Percentiles rank a stretch among this genome's conserved stretches.
Evolutionary conservation across 1,140 invertebrate species (phyloP).

Genomic region (Pectinophora gossypiella): DNA sequence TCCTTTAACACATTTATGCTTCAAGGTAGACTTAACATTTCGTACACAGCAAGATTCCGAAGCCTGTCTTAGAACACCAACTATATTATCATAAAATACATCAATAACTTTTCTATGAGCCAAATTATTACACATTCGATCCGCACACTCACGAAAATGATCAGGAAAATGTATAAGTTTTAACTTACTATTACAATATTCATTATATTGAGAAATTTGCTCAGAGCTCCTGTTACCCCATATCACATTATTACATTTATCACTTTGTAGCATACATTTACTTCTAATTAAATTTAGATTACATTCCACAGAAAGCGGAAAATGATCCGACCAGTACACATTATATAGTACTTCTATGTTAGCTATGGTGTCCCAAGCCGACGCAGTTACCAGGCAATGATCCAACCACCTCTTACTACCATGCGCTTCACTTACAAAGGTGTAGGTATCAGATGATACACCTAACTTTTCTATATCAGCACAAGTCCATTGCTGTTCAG

Average conservation of each 20-base stretch:
- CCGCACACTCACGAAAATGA: too few relatives aligned
- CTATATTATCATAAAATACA: too few relatives aligned
- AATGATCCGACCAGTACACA: neutral
- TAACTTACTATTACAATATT: neutral
- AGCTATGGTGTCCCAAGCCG: neutral
- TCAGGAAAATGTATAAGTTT: neutral
- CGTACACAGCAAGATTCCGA: too few relatives aligned
- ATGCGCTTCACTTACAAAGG: slow-evolving; percentile 9
- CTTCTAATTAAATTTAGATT: neutral
- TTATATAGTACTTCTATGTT: neutral
- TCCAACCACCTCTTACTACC: slow-evolving; percentile 11
- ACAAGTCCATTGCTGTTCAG: slow-evolving; percentile 10
- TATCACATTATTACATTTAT: neutral
- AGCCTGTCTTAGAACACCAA: too few relatives aligned
- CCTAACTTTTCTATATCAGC: slow-evolving; percentile 5
- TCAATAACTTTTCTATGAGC: too few relatives aligned
- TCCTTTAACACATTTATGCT: too few relatives aligned
- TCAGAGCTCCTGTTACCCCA: neutral
- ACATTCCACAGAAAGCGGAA: neutral
- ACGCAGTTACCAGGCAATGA: slow-evolving; percentile 6
- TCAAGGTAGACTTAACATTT: too few relatives aligned
- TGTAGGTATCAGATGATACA: neutral
- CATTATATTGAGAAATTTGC: neutral
- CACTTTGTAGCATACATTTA: neutral
- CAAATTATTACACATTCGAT: too few relatives aligned